Percentiles rank a stretch among this genome's conserved stretches.
Evolutionary conservation across 2,113 vertebrate species (phyloP).

Genomic region (Nerophis lumbriciformis): DNA sequence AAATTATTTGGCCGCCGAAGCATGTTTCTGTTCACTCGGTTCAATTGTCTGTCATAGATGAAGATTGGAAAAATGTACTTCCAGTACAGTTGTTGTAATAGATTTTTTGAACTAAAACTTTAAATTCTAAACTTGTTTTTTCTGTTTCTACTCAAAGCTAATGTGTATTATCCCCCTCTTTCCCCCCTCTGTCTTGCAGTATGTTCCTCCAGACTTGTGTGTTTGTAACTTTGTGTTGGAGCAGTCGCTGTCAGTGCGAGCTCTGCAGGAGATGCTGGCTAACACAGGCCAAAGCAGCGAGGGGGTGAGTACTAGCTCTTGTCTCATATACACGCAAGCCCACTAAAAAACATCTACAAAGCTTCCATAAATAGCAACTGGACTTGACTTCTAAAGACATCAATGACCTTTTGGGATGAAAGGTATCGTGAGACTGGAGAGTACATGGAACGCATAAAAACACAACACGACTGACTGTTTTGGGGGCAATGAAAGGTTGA

Average conservation of each 20-base stretch:
- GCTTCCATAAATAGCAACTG: too few species aligned
- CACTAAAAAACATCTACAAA: neutral
- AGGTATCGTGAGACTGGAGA: too few species aligned
- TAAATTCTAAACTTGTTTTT: neutral
- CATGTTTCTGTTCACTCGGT: neutral
- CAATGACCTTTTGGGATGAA: too few species aligned
- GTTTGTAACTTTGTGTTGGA: conserved; percentile 95
- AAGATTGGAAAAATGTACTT: neutral
- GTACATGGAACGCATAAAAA: too few species aligned
- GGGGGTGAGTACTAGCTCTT: conserved; percentile 78
- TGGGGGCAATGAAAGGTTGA: too few species aligned
- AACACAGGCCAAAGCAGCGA: conserved; percentile 80
- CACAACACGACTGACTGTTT: too few species aligned
- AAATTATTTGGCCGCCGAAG: conserved; percentile 5
- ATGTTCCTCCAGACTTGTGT: conserved; percentile 93
- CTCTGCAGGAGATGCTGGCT: conserved; percentile 97
- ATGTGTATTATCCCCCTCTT: conserved; percentile 2
- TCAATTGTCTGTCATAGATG: neutral
- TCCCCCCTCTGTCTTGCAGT: conserved; percentile 61
- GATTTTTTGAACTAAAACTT: neutral
- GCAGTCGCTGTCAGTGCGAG: conserved; percentile 92
- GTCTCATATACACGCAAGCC: conserved; percentile 7
- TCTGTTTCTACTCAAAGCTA: neutral
- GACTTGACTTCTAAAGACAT: too few species aligned
- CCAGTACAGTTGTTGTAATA: neutral